Evolutionary conservation across 2,797 vertebrate species (phyloP).

Genomic region (Sorex maritimensis): DNA sequence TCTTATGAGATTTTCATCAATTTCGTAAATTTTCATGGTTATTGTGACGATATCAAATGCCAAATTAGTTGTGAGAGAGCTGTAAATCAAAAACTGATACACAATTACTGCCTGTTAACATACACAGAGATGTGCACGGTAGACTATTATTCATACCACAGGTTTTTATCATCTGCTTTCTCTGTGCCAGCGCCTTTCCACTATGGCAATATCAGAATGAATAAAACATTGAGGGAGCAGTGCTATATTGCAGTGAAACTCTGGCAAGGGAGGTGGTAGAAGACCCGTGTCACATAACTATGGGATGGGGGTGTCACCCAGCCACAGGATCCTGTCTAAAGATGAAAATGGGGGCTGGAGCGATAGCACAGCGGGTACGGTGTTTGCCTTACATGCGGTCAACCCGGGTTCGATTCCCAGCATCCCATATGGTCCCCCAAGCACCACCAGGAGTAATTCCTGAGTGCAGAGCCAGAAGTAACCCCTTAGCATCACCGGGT

Average conservation of each 20-base stretch:
- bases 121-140: rapidly evolving
- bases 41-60: rapidly evolving
- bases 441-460: no score
- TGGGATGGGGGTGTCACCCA: no score
- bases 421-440: no score
- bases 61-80: background rate
- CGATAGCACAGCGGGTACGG: no score
- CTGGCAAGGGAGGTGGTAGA: background rate
- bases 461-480: no score
- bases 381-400: no score
- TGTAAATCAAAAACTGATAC: rapidly evolving
- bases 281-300: rapidly evolving
- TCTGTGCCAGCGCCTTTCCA: no score
- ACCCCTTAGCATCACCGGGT: no score
- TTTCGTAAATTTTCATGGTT: background rate
- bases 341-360: no score
- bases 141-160: background rate
- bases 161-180: background rate
- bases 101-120: rapidly evolving
- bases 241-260: no score
- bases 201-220: background rate
- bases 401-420: no score
- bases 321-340: background rate
- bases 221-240: background rate
- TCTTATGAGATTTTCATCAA: no score